Conservation (phyloP, 1,140 invertebrate genomes). For the Euschistus heros region DNA sequence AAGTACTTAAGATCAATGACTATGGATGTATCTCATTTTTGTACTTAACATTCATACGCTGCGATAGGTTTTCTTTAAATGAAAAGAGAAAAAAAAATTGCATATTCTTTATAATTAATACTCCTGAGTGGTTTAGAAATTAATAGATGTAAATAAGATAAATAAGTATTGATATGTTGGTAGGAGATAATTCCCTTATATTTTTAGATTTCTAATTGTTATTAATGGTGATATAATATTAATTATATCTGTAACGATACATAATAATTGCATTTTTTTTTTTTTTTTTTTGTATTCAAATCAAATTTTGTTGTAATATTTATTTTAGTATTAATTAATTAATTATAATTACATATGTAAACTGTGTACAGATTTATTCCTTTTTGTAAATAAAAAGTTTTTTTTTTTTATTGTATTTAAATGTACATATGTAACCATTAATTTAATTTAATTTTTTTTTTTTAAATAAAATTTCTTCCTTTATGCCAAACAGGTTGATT, state of each 20-base stretch:
- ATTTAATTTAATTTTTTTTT: neutral
- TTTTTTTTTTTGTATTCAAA: neutral
- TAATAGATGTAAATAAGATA: neutral
- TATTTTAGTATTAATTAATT: constrained; percentile 12
- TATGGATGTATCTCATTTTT: no score
- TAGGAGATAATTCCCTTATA: neutral
- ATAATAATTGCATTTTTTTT: neutral
- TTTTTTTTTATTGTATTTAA: constrained; percentile 6
- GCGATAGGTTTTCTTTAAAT: no score
- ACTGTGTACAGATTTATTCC: constrained; percentile 5
- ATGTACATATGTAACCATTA: neutral
- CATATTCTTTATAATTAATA: neutral
- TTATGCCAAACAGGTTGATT: neutral
- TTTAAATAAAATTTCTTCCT: neutral
- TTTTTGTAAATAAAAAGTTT: constrained; percentile 4
- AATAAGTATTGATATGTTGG: neutral
- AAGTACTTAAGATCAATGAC: no score
- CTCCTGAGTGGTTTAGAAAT: neutral
- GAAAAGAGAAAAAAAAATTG: no score
- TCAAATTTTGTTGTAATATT: constrained; percentile 16
- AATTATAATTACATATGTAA: neutral
- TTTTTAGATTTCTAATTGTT: constrained; percentile 7
- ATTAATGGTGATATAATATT: constrained; percentile 4
- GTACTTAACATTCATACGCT: no score
- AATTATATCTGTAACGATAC: constrained; percentile 1